Evolutionary conservation across 2,888 invertebrate species (phyloP).

Genomic region (Hyppa rectilinea): DNA sequence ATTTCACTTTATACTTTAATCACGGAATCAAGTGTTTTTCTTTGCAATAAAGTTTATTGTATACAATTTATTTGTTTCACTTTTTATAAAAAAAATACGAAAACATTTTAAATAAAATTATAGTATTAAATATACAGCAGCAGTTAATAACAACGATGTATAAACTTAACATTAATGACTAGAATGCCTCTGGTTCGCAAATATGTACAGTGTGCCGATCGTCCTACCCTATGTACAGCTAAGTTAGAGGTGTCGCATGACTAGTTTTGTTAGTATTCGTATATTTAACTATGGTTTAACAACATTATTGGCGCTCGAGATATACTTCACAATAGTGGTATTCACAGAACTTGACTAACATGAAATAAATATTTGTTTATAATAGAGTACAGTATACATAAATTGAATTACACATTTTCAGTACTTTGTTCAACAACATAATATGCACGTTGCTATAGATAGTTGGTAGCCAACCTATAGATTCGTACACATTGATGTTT

Average conservation of each 20-base stretch:
- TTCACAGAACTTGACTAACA: constrained; percentile 23
- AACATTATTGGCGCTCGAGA: constrained; percentile 32
- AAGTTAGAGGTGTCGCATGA: constrained; percentile 81
- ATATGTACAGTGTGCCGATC: constrained; percentile 64
- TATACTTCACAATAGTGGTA: constrained; percentile 28
- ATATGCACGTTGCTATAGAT: not conserved
- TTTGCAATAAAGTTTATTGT: constrained; percentile 83
- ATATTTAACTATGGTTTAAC: constrained; percentile 26
- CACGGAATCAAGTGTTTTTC: constrained; percentile 74
- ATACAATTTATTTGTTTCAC: constrained; percentile 73
- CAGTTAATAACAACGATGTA: constrained; percentile 77
- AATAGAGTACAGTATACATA: constrained; percentile 19
- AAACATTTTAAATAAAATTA: constrained; percentile 64
- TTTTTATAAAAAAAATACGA: constrained; percentile 72
- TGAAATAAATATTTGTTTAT: constrained; percentile 22
- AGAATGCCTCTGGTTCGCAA: constrained; percentile 81
- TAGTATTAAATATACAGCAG: constrained; percentile 64
- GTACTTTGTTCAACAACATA: constrained; percentile 41
- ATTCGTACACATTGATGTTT: constrained; percentile 8
- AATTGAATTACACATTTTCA: constrained; percentile 35
- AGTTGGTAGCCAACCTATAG: not conserved
- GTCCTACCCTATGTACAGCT: constrained; percentile 47
- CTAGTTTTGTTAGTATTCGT: constrained; percentile 79
- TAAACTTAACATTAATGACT: constrained; percentile 84
- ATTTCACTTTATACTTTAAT: constrained; percentile 69